A percentile compares a stretch with the other conserved stretches of the same genome.
phyloP scores from a whole-genome alignment of 2,797 vertebrate species.

The Bovichtus diacanthus region DNA sequence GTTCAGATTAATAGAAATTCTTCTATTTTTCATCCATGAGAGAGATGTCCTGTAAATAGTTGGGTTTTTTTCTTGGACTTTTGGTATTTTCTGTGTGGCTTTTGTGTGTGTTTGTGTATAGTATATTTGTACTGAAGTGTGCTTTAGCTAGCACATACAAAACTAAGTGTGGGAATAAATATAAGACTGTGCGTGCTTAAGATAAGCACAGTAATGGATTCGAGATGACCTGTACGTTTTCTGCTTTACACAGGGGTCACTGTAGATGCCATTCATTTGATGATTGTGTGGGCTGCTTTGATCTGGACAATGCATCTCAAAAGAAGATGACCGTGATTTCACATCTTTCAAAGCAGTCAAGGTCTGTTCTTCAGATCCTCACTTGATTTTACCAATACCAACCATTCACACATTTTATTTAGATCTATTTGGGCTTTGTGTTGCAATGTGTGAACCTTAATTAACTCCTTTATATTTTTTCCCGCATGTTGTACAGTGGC shows the following conservation, averaged over 20 bases:
- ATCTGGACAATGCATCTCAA: background rate
- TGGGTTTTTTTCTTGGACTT: constrained; percentile 27
- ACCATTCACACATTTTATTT: background rate
- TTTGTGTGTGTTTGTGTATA: constrained; percentile 8
- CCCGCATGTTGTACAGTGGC: background rate
- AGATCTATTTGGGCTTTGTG: background rate
- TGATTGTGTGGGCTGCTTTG: constrained; percentile 2
- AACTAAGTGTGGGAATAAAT: constrained; percentile 42
- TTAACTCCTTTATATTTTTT: background rate
- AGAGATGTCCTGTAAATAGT: constrained; percentile 52
- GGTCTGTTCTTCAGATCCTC: background rate
- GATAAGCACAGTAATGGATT: constrained; percentile 33
- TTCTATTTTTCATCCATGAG: constrained; percentile 56
- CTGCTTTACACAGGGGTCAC: constrained; percentile 14
- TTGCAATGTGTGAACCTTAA: background rate
- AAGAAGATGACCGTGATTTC: background rate
- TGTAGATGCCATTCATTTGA: constrained; percentile 3
- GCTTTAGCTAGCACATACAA: constrained; percentile 8
- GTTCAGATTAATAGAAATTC: constrained; percentile 75
- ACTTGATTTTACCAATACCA: background rate
- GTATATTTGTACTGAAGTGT: constrained; percentile 1
- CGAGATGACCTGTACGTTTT: background rate
- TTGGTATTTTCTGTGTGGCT: constrained; percentile 18
- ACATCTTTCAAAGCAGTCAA: background rate
- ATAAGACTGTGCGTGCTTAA: constrained; percentile 10